These are phyloP conservation scores for Tigriopus japonicus DNA, from an alignment of 1,140 invertebrate genomes.

Conservation along the genomic window DNA sequence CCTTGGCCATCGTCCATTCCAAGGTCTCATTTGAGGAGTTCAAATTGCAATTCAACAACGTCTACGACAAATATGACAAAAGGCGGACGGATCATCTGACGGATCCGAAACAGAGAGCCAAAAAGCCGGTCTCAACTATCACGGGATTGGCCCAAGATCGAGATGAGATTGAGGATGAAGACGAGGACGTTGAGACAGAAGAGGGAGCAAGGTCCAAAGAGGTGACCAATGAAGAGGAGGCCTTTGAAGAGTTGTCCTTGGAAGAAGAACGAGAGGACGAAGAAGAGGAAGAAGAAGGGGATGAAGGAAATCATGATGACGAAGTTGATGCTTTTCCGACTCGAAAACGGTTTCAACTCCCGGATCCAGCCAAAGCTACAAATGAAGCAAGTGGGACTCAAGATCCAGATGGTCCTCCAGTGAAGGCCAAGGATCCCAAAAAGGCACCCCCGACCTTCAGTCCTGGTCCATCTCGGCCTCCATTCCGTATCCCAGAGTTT, in stretches of 20 bases:
- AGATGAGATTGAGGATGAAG: constrained; percentile 3
- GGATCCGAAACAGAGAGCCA: constrained; percentile 71
- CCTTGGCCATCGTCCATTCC: constrained; percentile 94
- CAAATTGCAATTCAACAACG: constrained; percentile 79
- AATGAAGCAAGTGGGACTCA: constrained; percentile 17
- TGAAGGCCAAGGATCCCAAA: background rate
- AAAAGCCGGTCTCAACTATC: constrained; percentile 83
- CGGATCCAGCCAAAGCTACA: constrained; percentile 9
- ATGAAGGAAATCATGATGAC: background rate
- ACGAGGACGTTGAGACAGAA: constrained; percentile 8
- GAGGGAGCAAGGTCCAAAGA: constrained; percentile 10
- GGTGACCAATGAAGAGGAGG: constrained; percentile 14
- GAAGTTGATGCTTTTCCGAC: background rate
- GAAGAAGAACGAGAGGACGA: constrained; percentile 7
- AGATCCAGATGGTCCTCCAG: constrained; percentile 16
- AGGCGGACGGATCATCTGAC: constrained; percentile 82
- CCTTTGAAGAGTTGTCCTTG: background rate
- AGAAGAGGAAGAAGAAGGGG: constrained; percentile 8
- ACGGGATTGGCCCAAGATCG: constrained; percentile 66
- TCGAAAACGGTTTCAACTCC: background rate
- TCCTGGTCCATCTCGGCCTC: constrained; percentile 79
- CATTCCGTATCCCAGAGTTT: constrained; percentile 97
- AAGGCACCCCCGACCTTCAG: constrained; percentile 63
- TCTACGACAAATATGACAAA: constrained; percentile 92
- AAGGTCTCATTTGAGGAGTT: constrained; percentile 97